Evolutionary conservation across 2,888 invertebrate genomes (phyloP).

Genomic region (Drosophila hamatofila): DNA sequence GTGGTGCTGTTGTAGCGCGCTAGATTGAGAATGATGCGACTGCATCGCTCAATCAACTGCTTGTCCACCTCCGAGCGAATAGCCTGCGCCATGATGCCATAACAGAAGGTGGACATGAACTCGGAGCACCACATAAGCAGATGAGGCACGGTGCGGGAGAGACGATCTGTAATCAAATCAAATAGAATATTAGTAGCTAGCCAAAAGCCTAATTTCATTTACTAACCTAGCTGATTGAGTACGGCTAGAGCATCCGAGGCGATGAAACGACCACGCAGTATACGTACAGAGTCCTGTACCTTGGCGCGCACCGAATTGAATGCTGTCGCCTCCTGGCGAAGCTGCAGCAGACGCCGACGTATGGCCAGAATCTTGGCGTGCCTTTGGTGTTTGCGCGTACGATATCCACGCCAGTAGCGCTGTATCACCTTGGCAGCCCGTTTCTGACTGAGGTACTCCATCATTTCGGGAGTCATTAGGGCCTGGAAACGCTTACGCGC

Average conservation of each 20-base stretch:
- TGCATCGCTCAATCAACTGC: slow-evolving; percentile 84
- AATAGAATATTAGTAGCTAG: neutral
- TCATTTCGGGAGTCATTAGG: slow-evolving; percentile 86
- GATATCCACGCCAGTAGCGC: slow-evolving; percentile 87
- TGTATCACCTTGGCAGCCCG: slow-evolving; percentile 89
- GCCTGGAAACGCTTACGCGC: slow-evolving; percentile 86
- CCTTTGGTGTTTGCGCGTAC: slow-evolving; percentile 78
- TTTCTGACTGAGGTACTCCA: slow-evolving; percentile 84
- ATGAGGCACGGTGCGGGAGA: slow-evolving; percentile 85
- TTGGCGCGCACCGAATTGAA: slow-evolving; percentile 80
- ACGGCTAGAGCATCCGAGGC: slow-evolving; percentile 81
- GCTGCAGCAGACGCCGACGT: slow-evolving; percentile 72
- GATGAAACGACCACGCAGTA: slow-evolving; percentile 80
- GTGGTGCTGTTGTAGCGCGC: slow-evolving; percentile 88
- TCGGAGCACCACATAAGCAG: slow-evolving; percentile 82
- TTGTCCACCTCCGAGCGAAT: slow-evolving; percentile 85
- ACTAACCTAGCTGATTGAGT: slow-evolving; percentile 81
- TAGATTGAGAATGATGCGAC: slow-evolving; percentile 88
- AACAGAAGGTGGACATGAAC: slow-evolving; percentile 84
- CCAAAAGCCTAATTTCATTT: neutral
- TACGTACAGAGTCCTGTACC: slow-evolving; percentile 80
- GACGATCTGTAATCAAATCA: slow-evolving; percentile 70
- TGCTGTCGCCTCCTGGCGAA: slow-evolving; percentile 66
- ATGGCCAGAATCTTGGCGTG: slow-evolving; percentile 71
- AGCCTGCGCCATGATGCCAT: slow-evolving; percentile 85